phyloP scores from a whole-genome alignment of 1,140 invertebrate genomes.

The Drosophila tsacasi region DNA sequence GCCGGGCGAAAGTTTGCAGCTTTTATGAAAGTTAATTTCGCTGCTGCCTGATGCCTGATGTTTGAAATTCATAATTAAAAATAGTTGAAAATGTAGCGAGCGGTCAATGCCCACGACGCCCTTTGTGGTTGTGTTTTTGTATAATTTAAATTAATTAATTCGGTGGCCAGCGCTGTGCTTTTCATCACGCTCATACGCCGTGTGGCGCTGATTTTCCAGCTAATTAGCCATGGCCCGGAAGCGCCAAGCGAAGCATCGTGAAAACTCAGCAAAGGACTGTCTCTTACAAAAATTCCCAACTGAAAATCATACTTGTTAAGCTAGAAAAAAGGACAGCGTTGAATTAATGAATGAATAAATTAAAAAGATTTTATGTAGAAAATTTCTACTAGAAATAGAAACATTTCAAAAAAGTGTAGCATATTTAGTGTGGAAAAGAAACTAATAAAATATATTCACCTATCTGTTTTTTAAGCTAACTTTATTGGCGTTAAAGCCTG shows the following conservation, averaged over 20 bases:
- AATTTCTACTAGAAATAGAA: constrained; percentile 19
- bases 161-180: constrained; percentile 5
- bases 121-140: constrained; percentile 25
- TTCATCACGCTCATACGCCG: constrained; percentile 47
- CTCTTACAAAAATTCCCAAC: constrained; percentile 10
- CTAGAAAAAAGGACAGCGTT: background rate
- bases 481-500: constrained; percentile 9
- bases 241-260: background rate
- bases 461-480: background rate
- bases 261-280: constrained; percentile 1
- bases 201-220: constrained; percentile 56
- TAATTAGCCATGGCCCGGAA: constrained; percentile 54
- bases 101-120: constrained; percentile 4
- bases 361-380: constrained; percentile 11
- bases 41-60: constrained; percentile 32
- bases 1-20: constrained; percentile 55
- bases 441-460: background rate
- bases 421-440: background rate
- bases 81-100: constrained; percentile 65
- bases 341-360: constrained; percentile 7
- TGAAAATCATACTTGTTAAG: background rate
- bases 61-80: constrained; percentile 78
- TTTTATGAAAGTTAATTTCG: constrained; percentile 75
- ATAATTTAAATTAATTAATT: constrained; percentile 37
- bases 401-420: background rate